Conservation (phyloP, 2,888 invertebrate genomes). For the Caenorhabditis sp. region DNA sequence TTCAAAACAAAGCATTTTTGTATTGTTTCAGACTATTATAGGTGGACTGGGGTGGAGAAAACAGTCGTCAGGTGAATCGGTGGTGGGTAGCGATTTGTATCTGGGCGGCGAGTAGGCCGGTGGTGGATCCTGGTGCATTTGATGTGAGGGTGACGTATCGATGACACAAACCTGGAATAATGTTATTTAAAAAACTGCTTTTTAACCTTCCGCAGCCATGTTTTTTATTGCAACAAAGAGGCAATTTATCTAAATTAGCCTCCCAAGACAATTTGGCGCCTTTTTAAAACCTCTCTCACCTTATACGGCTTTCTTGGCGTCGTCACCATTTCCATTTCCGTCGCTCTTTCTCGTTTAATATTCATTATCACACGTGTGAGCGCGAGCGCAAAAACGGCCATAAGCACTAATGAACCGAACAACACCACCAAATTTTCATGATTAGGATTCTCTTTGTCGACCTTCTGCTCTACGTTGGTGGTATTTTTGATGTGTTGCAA, state of each 20-base stretch:
- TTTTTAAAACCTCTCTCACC: background rate
- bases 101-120: slow-evolving; percentile 3
- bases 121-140: background rate
- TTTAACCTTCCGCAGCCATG: background rate
- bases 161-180: slow-evolving; percentile 27
- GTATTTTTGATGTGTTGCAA: background rate
- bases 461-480: no score
- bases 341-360: background rate
- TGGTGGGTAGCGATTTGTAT: background rate
- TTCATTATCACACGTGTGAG: background rate
- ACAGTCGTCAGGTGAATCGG: background rate
- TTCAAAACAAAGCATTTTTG: background rate
- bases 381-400: background rate
- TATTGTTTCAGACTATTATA: background rate
- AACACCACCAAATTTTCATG: no score
- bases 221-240: background rate
- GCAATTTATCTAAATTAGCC: slow-evolving; percentile 1
- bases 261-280: slow-evolving; percentile 9
- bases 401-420: background rate
- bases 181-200: no score
- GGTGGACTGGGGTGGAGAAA: background rate
- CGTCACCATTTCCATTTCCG: background rate
- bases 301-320: background rate
- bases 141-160: background rate
- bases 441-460: no score